phyloP scores from a whole-genome alignment of 2,113 vertebrate genomes.

The Chionomys nivalis region DNA sequence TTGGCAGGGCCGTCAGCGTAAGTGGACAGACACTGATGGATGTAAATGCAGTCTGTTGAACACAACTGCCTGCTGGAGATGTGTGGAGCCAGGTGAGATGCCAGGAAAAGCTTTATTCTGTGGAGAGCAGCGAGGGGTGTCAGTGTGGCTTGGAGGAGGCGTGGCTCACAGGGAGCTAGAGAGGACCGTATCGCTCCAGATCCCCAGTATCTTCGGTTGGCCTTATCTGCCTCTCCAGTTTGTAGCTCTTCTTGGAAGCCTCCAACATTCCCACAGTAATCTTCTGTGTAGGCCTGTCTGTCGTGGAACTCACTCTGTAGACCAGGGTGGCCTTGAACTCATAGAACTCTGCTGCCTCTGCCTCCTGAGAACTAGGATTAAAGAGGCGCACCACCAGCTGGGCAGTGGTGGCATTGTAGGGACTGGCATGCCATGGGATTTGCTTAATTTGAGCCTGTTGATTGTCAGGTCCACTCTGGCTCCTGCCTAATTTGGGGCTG shows the following conservation, averaged over 20 bases:
- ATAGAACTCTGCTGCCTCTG: too few relatives aligned
- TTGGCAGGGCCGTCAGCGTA: neutral
- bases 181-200: neutral
- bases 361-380: too few relatives aligned
- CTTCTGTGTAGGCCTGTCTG: neutral
- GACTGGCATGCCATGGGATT: neutral
- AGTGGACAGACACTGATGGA: neutral
- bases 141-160: neutral
- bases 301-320: too few relatives aligned
- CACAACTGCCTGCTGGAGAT: neutral
- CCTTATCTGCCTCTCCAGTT: neutral
- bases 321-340: too few relatives aligned
- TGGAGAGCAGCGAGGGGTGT: neutral
- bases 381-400: too few relatives aligned
- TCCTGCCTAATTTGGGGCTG: neutral
- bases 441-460: neutral
- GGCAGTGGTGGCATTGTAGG: neutral
- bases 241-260: slow-evolving; percentile 37
- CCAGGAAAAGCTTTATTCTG: neutral
- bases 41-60: neutral
- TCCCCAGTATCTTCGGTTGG: neutral
- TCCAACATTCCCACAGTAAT: neutral
- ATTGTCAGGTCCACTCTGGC: neutral
- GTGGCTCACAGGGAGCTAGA: neutral
- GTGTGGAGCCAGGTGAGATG: neutral